Evolutionary conservation across 2,797 vertebrate species (phyloP).

Genomic region (Orestias chungarensis): DNA sequence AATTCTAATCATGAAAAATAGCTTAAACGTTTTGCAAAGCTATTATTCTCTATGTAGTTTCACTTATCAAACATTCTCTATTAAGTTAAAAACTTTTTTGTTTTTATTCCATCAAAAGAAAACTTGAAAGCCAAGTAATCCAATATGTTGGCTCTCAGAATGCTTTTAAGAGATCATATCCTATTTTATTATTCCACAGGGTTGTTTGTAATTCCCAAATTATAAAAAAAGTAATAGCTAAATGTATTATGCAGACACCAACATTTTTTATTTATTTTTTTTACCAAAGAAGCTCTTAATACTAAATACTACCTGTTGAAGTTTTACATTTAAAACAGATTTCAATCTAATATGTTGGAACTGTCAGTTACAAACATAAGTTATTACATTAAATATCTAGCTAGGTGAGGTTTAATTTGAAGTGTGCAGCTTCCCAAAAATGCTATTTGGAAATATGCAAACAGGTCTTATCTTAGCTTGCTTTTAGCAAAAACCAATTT

Average conservation of each 20-base stretch:
- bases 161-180: constrained; percentile 6
- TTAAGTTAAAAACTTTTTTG: constrained; percentile 12
- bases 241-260: no score
- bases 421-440: no score
- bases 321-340: no score
- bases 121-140: constrained; percentile 9
- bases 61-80: constrained; percentile 10
- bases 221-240: constrained; percentile 30
- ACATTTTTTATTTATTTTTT: neutral
- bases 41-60: constrained; percentile 7
- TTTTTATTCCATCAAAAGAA: constrained; percentile 6
- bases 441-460: no score
- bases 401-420: neutral
- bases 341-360: no score
- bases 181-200: constrained; percentile 6
- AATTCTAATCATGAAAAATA: constrained; percentile 19
- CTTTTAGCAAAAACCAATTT: no score
- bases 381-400: no score
- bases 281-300: neutral
- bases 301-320: neutral
- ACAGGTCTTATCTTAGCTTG: neutral
- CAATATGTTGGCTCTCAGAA: neutral
- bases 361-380: no score
- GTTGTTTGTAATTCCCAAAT: constrained; percentile 27
- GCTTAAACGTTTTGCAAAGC: constrained; percentile 18